Conservation (phyloP, 2,888 invertebrate genomes). For the Orchesellides sinensis region DNA sequence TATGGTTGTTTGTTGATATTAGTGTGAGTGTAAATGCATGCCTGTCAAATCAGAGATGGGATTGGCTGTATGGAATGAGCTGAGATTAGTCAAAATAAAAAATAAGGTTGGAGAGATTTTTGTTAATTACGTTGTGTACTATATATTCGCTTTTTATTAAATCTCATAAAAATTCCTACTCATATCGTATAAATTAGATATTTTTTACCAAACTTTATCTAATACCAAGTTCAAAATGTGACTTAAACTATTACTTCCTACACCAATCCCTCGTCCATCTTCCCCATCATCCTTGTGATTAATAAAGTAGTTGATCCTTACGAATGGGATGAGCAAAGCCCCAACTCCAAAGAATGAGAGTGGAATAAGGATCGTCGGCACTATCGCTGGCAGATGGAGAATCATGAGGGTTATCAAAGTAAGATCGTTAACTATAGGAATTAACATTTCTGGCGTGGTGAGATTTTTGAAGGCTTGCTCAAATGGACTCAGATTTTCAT, state of each 20-base stretch:
- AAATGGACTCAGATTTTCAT: constrained; percentile 29
- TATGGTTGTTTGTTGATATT: too few species aligned
- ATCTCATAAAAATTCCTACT: too few species aligned
- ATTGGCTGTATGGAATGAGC: too few species aligned
- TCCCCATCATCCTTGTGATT: constrained; percentile 59
- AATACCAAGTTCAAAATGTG: neutral
- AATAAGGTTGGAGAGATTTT: too few species aligned
- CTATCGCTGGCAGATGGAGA: constrained; percentile 42
- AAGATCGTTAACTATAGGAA: constrained; percentile 58
- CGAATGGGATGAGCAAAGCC: constrained; percentile 63
- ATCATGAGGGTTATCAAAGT: constrained; percentile 40
- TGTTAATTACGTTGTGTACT: too few species aligned
- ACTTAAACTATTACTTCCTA: neutral
- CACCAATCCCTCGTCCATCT: constrained; percentile 37
- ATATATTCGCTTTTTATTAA: too few species aligned
- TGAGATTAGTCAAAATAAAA: too few species aligned
- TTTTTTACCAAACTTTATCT: neutral
- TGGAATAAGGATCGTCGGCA: constrained; percentile 65
- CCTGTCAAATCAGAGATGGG: too few species aligned
- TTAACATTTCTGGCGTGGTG: neutral
- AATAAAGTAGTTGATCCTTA: constrained; percentile 64
- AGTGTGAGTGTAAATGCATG: too few species aligned
- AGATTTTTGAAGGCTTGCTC: constrained; percentile 21
- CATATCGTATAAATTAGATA: too few species aligned
- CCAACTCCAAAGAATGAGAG: constrained; percentile 59